Conservation (phyloP, 2,888 invertebrate genomes). For the Acanthosoma haemorrhoidale region DNA sequence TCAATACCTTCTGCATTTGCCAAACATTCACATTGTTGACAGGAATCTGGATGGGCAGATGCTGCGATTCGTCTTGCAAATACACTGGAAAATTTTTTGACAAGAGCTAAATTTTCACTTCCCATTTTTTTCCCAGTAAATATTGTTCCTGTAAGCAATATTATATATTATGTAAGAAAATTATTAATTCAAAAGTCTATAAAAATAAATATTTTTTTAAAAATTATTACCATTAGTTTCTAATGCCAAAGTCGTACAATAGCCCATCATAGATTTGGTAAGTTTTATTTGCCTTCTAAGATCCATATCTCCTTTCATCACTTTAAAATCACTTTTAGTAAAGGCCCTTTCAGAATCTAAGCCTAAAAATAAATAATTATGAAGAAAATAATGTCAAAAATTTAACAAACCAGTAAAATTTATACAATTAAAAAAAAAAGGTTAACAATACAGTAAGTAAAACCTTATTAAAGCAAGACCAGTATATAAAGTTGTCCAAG, state of each 20-base stretch:
- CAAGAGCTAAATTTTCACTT: slow-evolving; percentile 53
- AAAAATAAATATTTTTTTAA: background rate
- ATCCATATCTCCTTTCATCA: slow-evolving; percentile 63
- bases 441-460: too few relatives aligned
- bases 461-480: too few relatives aligned
- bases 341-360: slow-evolving; percentile 71
- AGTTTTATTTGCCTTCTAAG: slow-evolving; percentile 67
- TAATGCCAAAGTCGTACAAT: slow-evolving; percentile 73
- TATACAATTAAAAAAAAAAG: too few relatives aligned
- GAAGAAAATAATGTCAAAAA: too few relatives aligned
- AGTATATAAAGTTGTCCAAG: too few relatives aligned
- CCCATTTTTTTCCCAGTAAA: slow-evolving; percentile 45
- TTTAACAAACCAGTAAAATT: too few relatives aligned
- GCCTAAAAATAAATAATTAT: slow-evolving; percentile 48
- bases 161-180: background rate
- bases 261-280: slow-evolving; percentile 68
- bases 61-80: slow-evolving; percentile 61
- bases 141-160: slow-evolving; percentile 43
- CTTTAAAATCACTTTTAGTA: slow-evolving; percentile 69
- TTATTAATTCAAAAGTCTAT: background rate
- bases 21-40: slow-evolving; percentile 65
- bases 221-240: slow-evolving; percentile 69
- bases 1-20: slow-evolving; percentile 61
- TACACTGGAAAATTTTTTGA: slow-evolving; percentile 60
- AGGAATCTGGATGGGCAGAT: slow-evolving; percentile 56